Percentiles rank a stretch among this genome's conserved stretches.
These are phyloP conservation scores for Frieseomelitta varia DNA, from an alignment of 1,140 invertebrate genomes.

Conservation along the genomic window DNA sequence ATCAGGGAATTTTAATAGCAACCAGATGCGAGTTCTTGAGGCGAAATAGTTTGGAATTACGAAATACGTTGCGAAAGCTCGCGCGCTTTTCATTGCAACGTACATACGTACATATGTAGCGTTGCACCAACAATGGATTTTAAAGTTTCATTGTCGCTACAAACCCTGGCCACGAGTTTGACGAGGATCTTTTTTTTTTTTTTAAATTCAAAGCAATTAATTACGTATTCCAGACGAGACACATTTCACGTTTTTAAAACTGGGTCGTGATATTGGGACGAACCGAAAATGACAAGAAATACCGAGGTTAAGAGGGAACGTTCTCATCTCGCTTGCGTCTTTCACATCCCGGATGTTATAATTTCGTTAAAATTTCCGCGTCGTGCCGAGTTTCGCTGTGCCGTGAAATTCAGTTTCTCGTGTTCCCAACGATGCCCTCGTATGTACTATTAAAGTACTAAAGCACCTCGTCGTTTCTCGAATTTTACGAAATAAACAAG, in stretches of 20 bases:
- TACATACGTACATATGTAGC: too few relatives aligned
- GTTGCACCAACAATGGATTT: background rate
- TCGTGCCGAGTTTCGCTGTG: background rate
- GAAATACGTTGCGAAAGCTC: background rate
- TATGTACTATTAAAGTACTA: background rate
- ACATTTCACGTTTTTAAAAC: background rate
- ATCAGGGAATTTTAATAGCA: too few relatives aligned
- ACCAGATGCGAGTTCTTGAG: background rate
- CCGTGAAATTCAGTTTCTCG: background rate
- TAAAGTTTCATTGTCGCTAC: background rate
- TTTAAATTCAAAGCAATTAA: background rate
- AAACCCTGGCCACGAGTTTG: background rate
- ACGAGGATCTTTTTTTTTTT: background rate
- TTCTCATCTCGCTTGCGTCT: background rate
- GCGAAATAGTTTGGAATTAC: background rate
- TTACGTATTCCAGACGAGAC: too few relatives aligned
- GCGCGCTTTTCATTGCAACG: background rate
- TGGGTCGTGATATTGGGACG: background rate
- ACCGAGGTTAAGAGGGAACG: background rate
- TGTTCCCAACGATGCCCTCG: background rate
- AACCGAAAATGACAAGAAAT: background rate
- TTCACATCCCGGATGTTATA: background rate
- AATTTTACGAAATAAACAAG: too few relatives aligned
- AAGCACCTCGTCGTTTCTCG: background rate
- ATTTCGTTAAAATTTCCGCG: conserved; percentile 3